These are phyloP conservation scores for Drosophila atripex DNA, from an alignment of 2,888 invertebrate genomes.

Conservation along the genomic window DNA sequence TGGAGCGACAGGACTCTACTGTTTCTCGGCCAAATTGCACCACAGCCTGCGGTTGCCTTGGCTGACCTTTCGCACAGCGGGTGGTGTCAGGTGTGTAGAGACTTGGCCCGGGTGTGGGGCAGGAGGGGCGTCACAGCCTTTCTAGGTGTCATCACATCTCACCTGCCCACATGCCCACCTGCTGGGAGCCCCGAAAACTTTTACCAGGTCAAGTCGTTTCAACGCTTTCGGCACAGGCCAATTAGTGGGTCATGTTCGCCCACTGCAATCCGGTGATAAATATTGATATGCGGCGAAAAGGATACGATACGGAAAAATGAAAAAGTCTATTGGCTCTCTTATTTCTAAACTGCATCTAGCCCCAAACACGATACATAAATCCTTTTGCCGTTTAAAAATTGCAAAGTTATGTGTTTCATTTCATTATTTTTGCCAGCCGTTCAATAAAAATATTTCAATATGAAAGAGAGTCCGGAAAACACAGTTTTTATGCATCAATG, in stretches of 20 bases:
- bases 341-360: background rate
- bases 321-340: background rate
- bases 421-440: background rate
- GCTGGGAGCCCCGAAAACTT: constrained; percentile 52
- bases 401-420: background rate
- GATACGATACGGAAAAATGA: background rate
- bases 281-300: constrained; percentile 19
- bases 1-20: constrained; percentile 24
- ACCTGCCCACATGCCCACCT: constrained; percentile 45
- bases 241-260: constrained; percentile 70
- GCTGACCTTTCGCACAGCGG: constrained; percentile 69
- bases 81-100: constrained; percentile 13
- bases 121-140: constrained; percentile 6
- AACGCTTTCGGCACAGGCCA: constrained; percentile 53
- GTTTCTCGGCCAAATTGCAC: constrained; percentile 52
- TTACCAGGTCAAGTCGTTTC: constrained; percentile 71
- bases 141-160: constrained; percentile 64
- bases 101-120: background rate
- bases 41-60: constrained; percentile 61
- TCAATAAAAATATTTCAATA: background rate
- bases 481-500: background rate
- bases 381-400: background rate
- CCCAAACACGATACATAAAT: background rate
- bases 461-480: background rate
- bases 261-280: constrained; percentile 32